Evolutionary conservation across 1,140 invertebrate genomes (phyloP).

Genomic region (Formica exsecta): DNA sequence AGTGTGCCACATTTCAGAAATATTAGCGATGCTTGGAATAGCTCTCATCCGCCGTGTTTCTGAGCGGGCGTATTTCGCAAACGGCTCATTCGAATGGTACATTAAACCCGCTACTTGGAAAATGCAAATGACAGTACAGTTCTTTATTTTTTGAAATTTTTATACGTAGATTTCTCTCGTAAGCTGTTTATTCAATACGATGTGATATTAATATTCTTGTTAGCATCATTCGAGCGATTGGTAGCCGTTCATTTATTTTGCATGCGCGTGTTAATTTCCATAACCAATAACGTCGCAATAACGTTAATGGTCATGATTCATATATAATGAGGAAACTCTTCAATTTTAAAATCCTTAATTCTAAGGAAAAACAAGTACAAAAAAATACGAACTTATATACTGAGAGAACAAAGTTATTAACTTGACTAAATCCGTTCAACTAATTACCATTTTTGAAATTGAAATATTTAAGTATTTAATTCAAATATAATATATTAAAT

Average conservation of each 20-base stretch:
- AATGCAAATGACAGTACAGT: not conserved
- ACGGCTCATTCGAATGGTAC: constrained; percentile 11
- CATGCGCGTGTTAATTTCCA: constrained; percentile 20
- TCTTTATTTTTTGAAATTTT: not conserved
- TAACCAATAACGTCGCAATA: not conserved
- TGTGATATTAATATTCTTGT: constrained; percentile 3
- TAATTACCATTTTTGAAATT: no score
- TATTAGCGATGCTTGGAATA: not conserved
- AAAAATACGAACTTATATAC: not conserved
- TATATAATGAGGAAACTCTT: not conserved
- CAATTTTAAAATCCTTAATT: not conserved
- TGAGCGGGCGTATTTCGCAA: constrained; percentile 15
- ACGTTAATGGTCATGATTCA: not conserved
- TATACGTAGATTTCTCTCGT: no score
- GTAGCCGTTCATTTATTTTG: constrained; percentile 1
- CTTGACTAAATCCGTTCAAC: no score
- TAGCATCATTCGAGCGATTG: not conserved
- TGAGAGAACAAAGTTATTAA: no score
- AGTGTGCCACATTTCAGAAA: constrained; percentile 28
- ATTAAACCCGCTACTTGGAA: not conserved
- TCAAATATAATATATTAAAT: no score
- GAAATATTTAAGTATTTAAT: no score
- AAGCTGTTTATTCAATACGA: not conserved
- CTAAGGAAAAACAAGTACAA: not conserved
- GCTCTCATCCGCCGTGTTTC: not conserved